Percentiles rank a stretch among this genome's conserved stretches.
These are phyloP conservation scores for Diaphora mendica DNA, from an alignment of 2,888 invertebrate species.

Conservation along the genomic window DNA sequence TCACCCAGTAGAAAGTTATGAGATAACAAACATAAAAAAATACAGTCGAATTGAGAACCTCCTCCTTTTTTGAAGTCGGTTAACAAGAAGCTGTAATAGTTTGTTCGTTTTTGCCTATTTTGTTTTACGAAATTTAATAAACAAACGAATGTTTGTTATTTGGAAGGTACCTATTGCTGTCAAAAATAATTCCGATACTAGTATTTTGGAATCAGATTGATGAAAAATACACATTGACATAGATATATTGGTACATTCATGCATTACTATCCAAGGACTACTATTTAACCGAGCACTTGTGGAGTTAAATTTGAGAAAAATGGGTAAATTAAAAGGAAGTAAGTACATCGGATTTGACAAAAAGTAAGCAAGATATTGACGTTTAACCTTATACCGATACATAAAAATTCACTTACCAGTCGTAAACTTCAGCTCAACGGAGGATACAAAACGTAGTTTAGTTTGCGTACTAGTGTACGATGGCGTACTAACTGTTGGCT, in stretches of 20 bases:
- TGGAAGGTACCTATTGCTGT: neutral
- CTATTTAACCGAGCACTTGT: too few relatives aligned
- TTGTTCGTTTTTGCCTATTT: neutral
- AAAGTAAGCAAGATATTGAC: neutral
- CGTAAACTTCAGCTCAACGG: constrained; percentile 92
- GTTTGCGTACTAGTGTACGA: constrained; percentile 83
- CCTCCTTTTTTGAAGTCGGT: too few relatives aligned
- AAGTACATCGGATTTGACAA: neutral
- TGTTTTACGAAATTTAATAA: neutral
- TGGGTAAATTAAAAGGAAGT: too few relatives aligned
- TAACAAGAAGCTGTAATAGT: neutral
- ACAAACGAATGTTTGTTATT: neutral
- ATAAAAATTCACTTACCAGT: constrained; percentile 84
- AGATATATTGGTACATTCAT: neutral
- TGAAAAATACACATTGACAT: neutral
- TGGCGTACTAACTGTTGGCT: constrained; percentile 67
- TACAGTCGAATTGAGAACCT: too few relatives aligned
- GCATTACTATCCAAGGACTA: neutral
- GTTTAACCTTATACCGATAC: too few relatives aligned
- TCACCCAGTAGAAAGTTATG: too few relatives aligned
- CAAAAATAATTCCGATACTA: neutral
- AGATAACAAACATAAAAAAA: too few relatives aligned
- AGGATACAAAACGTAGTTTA: constrained; percentile 93
- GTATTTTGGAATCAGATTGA: neutral
- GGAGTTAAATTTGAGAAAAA: too few relatives aligned